phyloP scores from a whole-genome alignment of 2,888 invertebrate species.

The Suillia variegata region DNA sequence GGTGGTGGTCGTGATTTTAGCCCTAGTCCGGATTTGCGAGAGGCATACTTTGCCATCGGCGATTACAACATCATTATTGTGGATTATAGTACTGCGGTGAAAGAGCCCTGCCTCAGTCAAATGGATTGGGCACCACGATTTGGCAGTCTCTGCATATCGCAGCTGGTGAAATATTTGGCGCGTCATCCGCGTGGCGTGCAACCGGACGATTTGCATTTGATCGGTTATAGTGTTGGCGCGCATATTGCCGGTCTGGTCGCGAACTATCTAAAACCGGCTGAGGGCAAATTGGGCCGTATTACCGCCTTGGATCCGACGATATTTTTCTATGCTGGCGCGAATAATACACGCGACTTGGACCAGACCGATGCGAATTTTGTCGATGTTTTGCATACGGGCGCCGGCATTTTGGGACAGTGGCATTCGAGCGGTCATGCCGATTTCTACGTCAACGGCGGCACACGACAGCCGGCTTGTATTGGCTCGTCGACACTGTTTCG shows the following conservation, averaged over 20 bases:
- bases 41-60: conserved; percentile 80
- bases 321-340: conserved; percentile 82
- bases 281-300: conserved; percentile 82
- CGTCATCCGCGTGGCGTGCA: conserved; percentile 77
- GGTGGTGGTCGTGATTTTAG: conserved; percentile 82
- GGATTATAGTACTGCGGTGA: conserved; percentile 80
- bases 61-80: conserved; percentile 86
- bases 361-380: conserved; percentile 82
- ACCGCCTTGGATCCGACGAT: conserved; percentile 88
- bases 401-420: conserved; percentile 88
- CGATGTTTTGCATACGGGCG: conserved; percentile 83
- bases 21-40: conserved; percentile 83
- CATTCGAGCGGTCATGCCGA: conserved; percentile 88
- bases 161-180: conserved; percentile 77
- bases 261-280: conserved; percentile 69
- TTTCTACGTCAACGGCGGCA: conserved; percentile 86
- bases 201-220: conserved; percentile 77
- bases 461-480: conserved; percentile 85
- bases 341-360: conserved; percentile 80
- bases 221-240: conserved; percentile 87
- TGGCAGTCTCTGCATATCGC: conserved; percentile 77
- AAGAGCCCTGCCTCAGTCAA: conserved; percentile 83
- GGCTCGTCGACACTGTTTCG: conserved; percentile 81
- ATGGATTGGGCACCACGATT: conserved; percentile 72
- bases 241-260: conserved; percentile 84